phyloP scores from a whole-genome alignment of 2,888 invertebrate species.

The Sturmia bella region DNA sequence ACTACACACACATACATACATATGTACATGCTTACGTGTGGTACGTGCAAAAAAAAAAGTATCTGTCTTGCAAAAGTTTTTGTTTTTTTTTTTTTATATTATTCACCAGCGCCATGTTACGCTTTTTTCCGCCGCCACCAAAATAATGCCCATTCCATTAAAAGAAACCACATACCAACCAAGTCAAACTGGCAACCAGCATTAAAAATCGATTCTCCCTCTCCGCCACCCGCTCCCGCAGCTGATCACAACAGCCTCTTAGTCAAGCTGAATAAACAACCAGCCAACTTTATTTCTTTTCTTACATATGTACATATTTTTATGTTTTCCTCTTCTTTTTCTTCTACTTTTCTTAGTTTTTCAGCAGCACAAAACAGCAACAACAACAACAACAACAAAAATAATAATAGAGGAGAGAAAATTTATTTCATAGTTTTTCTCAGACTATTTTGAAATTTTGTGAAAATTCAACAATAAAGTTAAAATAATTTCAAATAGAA shows the following conservation, averaged over 20 bases:
- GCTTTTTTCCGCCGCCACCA: slow-evolving; percentile 22
- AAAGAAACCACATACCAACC: slow-evolving; percentile 51
- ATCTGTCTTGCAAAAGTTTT: not conserved
- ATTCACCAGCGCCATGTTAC: slow-evolving; percentile 20
- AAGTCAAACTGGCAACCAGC: slow-evolving; percentile 53
- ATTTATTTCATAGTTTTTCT: slow-evolving; percentile 61
- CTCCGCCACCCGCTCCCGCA: not conserved
- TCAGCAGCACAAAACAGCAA: slow-evolving; percentile 36
- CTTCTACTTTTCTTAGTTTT: slow-evolving; percentile 40
- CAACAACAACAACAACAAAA: slow-evolving; percentile 28
- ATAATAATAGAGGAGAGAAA: slow-evolving; percentile 24
- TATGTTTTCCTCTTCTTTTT: slow-evolving; percentile 4
- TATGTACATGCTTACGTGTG: no score
- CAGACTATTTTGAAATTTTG: slow-evolving; percentile 69
- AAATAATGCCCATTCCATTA: slow-evolving; percentile 24
- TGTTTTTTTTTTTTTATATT: no score
- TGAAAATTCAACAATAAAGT: slow-evolving; percentile 61
- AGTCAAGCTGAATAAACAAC: slow-evolving; percentile 21
- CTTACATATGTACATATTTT: no score
- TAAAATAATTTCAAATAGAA: slow-evolving; percentile 1
- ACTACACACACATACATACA: no score
- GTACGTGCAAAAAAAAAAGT: slow-evolving; percentile 23
- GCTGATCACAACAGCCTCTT: not conserved
- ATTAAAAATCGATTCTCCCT: slow-evolving; percentile 11
- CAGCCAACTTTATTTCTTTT: slow-evolving; percentile 39